Evolutionary conservation across 2,113 vertebrate genomes (phyloP).

Genomic region (Hiodon tergisus): DNA sequence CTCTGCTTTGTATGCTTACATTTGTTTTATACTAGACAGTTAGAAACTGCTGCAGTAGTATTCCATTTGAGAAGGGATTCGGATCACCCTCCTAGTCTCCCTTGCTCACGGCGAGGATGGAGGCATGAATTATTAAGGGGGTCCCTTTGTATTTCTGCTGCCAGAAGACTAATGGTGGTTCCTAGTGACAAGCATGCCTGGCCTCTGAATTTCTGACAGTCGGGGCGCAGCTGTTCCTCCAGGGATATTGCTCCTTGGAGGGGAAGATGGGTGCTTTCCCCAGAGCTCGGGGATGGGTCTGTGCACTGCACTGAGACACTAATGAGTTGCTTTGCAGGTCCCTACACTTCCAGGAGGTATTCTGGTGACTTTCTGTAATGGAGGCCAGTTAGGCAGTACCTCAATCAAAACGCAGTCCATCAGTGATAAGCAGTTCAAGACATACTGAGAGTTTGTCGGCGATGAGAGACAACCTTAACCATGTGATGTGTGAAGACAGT

Average conservation of each 20-base stretch:
- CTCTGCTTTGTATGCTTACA: not conserved
- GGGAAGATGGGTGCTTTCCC: not conserved
- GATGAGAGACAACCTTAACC: not conserved
- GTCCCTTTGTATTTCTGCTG: not conserved
- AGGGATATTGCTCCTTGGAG: not conserved
- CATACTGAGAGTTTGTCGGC: not conserved
- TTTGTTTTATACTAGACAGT: not conserved
- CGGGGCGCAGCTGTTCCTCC: conserved; percentile 7
- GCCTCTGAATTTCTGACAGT: not conserved
- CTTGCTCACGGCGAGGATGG: not conserved
- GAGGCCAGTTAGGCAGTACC: not conserved
- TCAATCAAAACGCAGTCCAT: not conserved
- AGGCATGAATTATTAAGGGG: conserved; percentile 11
- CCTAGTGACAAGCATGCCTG: not conserved
- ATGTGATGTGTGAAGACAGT: not conserved
- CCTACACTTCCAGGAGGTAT: not conserved
- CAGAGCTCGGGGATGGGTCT: not conserved
- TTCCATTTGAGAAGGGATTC: not conserved
- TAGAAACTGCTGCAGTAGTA: not conserved
- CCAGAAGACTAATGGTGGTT: not conserved
- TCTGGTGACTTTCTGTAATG: not conserved
- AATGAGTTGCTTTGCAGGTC: conserved; percentile 1
- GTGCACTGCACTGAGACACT: not conserved
- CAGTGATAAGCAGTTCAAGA: not conserved
- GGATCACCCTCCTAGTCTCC: not conserved